Base-by-base conservation (phyloP, 1,140 invertebrate species). In the Pseudobourletiella spinata region DNA sequence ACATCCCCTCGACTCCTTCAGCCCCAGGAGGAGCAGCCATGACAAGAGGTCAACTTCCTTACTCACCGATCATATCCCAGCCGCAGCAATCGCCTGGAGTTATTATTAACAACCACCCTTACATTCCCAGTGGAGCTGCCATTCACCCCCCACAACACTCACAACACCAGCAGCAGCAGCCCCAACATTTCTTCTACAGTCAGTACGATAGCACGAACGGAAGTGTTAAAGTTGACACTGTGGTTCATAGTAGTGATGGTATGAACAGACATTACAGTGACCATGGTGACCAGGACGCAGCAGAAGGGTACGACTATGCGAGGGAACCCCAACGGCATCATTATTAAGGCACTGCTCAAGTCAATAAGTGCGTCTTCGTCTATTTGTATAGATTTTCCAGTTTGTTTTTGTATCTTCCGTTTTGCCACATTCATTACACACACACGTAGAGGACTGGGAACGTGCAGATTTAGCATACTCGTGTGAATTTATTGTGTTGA, bases 51-150 rank as follows among this genome's bases (percentile, higher is more conserved):
- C 46, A 48, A 6, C 46, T 15, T n/a, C 16, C 6, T 20, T 48
- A 48, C 18, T 22, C 16, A 20, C 22, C 18, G 24, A 48, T 48
- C 11, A 11, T 11, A 48, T 22, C 46, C 6, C 46, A 48, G 22
- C 18, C 46, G 24, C 6, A 6, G n/a, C 48, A 50, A 44, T 42
- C 26, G 15, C 32, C 29, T 50, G 58, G 58, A 1, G 56, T 57
- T 11, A 46, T 59, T 32, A 57, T 25, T 29, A 67, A 61, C 44
- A 67, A 58, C 55, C 59, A 60, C 57, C 61, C 62, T 26, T 68
- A 64, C 66, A 68, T 67, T 67, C 65, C 65, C 39, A 56, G 15
- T 25, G 15, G 29, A 8, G n/a, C 56, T 46, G 24, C 26, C 22
- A 3, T n/a, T 28, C 20, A 43, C 24, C 16, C 46, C 22, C n/a